Base-by-base conservation (phyloP, 2,888 invertebrate species). In the Labia minor region DNA sequence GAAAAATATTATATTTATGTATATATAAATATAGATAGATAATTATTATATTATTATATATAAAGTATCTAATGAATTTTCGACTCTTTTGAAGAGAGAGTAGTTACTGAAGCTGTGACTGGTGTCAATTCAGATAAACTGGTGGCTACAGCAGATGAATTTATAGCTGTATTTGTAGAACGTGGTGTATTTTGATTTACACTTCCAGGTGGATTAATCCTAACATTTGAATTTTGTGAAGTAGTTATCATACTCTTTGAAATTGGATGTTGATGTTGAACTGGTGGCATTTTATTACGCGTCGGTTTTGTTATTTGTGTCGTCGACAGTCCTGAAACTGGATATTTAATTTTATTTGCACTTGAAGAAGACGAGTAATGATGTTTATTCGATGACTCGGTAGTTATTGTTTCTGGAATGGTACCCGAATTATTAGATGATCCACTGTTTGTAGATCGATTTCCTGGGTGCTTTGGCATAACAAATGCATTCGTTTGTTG, bases 401-500 rank as follows among this genome's bases (percentile, higher is more conserved):
- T 71, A 19, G 69, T 68, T 63, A 71, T 73, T 70, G 72, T 66
- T 67, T 71, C 67, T 64, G 71, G 67, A 68, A 68, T 70, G 67
- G 71, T 71, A 68, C 69, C 72, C 19, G 37, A 20, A 2, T 49
- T 26, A 37, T 16, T 62, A 21, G 33, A 61, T 8, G 67, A 63
- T 33, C 66, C 61, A 63, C n/a, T 33, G 19, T 37, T 49, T 21
- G 66, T 37, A 67, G 76, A 76, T 61, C 74, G 76, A 26, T 67
- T 66, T 14, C 49, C 68, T 21, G 83, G 81, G 74, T 84, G 84
- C 77, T 88, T 89, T 66, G 89, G 88, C 81, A 87, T 84, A 71
- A 88, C 90, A 76, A 90, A 89, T 19, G 91, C 90, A 77, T 91
- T 91, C 65, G 92, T 92, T 79, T 92, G 92, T 78, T 91, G 92